Conservation (phyloP, 2,797 vertebrate genomes). For the Vespertilio murinus region DNA sequence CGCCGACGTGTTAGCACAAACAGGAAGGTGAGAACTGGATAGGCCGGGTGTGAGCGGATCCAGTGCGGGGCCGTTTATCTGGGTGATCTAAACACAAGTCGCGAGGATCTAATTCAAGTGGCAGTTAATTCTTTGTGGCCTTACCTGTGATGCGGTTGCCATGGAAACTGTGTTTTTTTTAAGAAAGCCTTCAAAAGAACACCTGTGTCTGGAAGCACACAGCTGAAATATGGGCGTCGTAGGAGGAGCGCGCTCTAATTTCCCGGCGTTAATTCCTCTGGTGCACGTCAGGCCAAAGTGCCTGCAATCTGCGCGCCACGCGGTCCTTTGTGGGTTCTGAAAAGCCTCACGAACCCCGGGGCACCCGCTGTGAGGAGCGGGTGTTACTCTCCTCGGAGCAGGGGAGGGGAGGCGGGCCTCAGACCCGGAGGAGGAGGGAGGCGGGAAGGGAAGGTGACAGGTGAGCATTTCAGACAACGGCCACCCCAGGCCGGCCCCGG, state of each 20-base stretch:
- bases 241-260: conserved; percentile 47
- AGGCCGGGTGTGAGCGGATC: background rate
- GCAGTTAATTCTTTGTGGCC: conserved; percentile 55
- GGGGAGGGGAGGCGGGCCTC: background rate
- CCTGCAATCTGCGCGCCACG: conserved; percentile 53
- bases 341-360: conserved; percentile 28
- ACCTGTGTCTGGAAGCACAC: conserved; percentile 70
- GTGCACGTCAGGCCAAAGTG: conserved; percentile 62
- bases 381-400: background rate
- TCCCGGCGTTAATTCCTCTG: conserved; percentile 29
- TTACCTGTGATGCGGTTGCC: conserved; percentile 66
- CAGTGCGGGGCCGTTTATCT: background rate
- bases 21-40: background rate
- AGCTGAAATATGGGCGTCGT: conserved; percentile 46
- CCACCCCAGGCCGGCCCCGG: conserved; percentile 64
- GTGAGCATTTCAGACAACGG: conserved; percentile 42
- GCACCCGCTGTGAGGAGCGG: background rate
- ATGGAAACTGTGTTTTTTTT: conserved; percentile 63
- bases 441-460: background rate
- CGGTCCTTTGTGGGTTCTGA: background rate
- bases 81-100: conserved; percentile 21
- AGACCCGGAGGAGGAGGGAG: background rate
- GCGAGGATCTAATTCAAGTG: conserved; percentile 18
- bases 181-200: conserved; percentile 62
- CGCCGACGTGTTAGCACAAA: background rate